phyloP scores from a whole-genome alignment of 2,888 invertebrate species.

The Meghimatium bilineatum region DNA sequence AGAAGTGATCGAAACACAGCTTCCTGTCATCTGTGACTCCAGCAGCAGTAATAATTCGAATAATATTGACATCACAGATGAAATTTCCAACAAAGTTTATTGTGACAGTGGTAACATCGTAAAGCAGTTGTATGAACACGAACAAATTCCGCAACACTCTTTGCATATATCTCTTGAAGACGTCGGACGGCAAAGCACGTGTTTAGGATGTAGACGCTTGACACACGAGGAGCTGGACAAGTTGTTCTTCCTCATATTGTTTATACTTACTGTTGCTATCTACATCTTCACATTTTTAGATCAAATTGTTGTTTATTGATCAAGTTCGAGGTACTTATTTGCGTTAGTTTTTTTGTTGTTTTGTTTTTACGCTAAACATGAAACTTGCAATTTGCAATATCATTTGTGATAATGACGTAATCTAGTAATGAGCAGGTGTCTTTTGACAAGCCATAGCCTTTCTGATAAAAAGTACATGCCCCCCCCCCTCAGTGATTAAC shows the following conservation, averaged over 20 bases:
- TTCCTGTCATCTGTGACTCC: background rate
- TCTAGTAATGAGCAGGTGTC: no score
- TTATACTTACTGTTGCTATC: background rate
- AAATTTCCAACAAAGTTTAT: background rate
- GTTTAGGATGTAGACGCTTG: background rate
- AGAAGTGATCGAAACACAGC: background rate
- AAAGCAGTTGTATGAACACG: background rate
- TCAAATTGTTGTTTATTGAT: background rate
- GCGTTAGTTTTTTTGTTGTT: no score
- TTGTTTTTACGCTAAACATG: no score
- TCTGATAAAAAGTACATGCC: no score
- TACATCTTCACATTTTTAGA: conserved; percentile 7
- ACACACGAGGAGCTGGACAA: conserved; percentile 9
- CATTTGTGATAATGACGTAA: no score
- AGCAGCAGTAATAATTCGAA: background rate
- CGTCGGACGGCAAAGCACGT: background rate
- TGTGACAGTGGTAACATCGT: background rate
- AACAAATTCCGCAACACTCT: background rate
- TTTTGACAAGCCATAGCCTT: no score
- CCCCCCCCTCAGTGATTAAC: no score
- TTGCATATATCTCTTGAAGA: background rate
- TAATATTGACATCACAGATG: background rate
- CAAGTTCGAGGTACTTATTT: no score
- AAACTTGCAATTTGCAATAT: no score
- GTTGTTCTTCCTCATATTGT: background rate